Evolutionary conservation across 2,888 invertebrate species (phyloP), one percentile per base, ranked within the genome.

Genomic region (Polylopha cassiicola): DNA sequence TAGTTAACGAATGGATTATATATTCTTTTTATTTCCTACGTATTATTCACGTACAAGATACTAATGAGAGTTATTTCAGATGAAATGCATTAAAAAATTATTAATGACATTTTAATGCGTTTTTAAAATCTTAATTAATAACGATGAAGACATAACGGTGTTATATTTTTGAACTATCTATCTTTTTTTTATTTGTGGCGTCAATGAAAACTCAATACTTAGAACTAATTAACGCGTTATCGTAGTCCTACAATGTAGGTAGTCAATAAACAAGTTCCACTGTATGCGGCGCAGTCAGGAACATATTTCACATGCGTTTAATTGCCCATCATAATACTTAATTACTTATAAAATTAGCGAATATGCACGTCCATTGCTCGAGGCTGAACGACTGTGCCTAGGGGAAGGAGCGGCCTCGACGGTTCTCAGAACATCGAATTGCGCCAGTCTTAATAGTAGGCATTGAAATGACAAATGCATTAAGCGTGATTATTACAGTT

Each of bases 261-360:
- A n/a, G 10, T 16, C 22, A n/a, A 30, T 23, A 36, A 39, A 41
- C 36, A 30, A 36, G 22, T 39, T 27, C 15, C 3, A 8, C 30
- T 31, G 15, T 14, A 9, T 15, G 9, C 28, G 13, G 7, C 20
- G 37, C 37, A 9, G 29, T 24, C 20, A 36, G 16, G 29, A 34
- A 30, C 41, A 41, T 41, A 41, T 41, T 36, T 41, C 29, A 36
- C 41, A 26, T 36, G 24, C 34, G 8, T 20, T 36, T 41, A 36
- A 41, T 41, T 41, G 30, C 41, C 34, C 41, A 34, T 41, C 36
- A 41, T 41, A 41, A 30, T 41, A 26, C 30, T 41, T 41, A 41
- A 36, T 36, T 41, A 41, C 41, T 28, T 26, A 21, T 41, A 36
- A 41, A 41, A 36, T 36, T 41, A 26, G 30, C 36, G 26, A 14